Evolutionary conservation across 2,113 vertebrate species (phyloP).

Genomic region (Chaenogobius annularis): DNA sequence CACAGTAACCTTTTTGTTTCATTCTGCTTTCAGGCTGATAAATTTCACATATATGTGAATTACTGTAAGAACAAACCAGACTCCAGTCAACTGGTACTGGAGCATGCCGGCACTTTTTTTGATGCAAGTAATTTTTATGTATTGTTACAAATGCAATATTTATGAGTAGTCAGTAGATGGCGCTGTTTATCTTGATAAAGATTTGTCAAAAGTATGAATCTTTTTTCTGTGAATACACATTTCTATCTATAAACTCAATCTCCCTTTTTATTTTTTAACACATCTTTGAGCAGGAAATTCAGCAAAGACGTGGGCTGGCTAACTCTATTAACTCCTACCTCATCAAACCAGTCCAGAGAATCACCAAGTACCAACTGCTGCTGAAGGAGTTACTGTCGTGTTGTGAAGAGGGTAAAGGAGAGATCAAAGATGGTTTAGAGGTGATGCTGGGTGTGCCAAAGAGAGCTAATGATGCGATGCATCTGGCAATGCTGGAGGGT

Average conservation of each 20-base stretch:
- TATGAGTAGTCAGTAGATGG: constrained; percentile 45
- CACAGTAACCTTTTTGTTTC: background rate
- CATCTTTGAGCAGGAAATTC: constrained; percentile 84
- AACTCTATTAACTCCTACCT: constrained; percentile 99
- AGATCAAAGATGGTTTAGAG: constrained; percentile 96
- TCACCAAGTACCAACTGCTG: constrained; percentile 73
- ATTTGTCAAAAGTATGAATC: too few relatives aligned
- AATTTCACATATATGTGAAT: constrained; percentile 98
- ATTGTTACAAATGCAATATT: background rate
- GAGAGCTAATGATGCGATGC: constrained; percentile 98
- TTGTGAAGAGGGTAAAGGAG: constrained; percentile 97
- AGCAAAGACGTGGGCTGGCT: constrained; percentile 90
- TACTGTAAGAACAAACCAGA: constrained; percentile 99
- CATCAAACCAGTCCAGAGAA: constrained; percentile 98
- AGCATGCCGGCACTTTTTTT: constrained; percentile 94
- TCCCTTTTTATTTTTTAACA: background rate
- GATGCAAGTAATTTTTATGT: constrained; percentile 82
- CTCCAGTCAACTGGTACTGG: constrained; percentile 96
- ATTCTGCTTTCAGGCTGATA: constrained; percentile 86
- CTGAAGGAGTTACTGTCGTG: constrained; percentile 88
- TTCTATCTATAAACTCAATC: background rate
- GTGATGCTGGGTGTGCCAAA: constrained; percentile 98
- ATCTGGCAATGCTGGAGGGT: constrained; percentile 99
- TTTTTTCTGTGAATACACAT: background rate
- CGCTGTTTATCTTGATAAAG: constrained; percentile 9